Percentiles rank a stretch among this genome's conserved stretches.
Conservation (phyloP, 2,888 invertebrate species). For the Oligia fasciuncula region DNA sequence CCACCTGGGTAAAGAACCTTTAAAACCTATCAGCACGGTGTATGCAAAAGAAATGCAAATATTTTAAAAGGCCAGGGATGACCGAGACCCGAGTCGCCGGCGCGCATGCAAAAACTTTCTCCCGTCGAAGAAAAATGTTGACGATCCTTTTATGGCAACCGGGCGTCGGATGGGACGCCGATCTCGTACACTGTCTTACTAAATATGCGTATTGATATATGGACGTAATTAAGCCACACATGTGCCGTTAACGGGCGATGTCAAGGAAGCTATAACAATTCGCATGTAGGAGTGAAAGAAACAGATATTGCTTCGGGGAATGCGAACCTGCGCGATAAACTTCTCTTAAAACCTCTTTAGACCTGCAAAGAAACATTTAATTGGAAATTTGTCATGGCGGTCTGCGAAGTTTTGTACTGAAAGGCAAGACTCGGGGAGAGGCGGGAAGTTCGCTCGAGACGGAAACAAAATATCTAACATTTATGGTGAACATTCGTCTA, state of each 20-base stretch:
- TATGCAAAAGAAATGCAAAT: conserved; percentile 85
- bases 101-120: conserved; percentile 81
- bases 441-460: conserved; percentile 47
- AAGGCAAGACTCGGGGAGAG: conserved; percentile 65
- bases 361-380: conserved; percentile 65
- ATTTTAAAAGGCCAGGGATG: conserved; percentile 82
- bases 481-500: conserved; percentile 78
- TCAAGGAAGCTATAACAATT: conserved; percentile 60
- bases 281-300: conserved; percentile 57
- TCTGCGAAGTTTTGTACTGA: conserved; percentile 77
- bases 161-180: conserved; percentile 74
- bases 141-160: conserved; percentile 83
- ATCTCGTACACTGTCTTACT: conserved; percentile 69
- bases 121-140: conserved; percentile 81
- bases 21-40: conserved; percentile 73
- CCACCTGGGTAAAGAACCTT: conserved; percentile 70
- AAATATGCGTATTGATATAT: conserved; percentile 75
- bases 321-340: conserved; percentile 43
- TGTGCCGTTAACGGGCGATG: conserved; percentile 63
- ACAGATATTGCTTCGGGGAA: conserved; percentile 53
- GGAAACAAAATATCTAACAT: conserved; percentile 74
- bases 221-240: conserved; percentile 72
- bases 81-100: conserved; percentile 73
- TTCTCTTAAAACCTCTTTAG: conserved; percentile 50
- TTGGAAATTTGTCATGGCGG: conserved; percentile 70